These are phyloP conservation scores for Oryzias dopingdopingensis DNA, from an alignment of 2,797 vertebrate species.

Conservation along the genomic window DNA sequence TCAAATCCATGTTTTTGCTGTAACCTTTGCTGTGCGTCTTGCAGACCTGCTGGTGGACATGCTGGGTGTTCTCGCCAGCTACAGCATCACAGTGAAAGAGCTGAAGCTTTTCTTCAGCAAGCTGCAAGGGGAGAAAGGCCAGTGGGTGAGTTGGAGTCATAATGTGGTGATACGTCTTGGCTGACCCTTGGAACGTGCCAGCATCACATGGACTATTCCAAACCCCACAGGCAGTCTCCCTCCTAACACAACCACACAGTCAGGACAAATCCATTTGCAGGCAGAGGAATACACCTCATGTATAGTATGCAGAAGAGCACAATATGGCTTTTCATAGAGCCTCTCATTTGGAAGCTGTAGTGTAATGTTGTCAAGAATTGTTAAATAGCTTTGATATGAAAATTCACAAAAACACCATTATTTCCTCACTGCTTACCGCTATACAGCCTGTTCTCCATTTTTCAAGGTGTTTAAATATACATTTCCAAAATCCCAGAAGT, in stretches of 20 bases:
- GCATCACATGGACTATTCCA: slow-evolving; percentile 36
- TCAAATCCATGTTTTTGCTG: slow-evolving; percentile 7
- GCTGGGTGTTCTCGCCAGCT: slow-evolving; percentile 94
- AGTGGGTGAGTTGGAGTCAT: slow-evolving; percentile 85
- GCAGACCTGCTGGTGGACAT: slow-evolving; percentile 96
- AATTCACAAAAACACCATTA: too few species aligned
- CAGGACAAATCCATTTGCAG: slow-evolving; percentile 37
- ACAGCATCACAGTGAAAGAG: slow-evolving; percentile 96
- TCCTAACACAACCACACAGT: slow-evolving; percentile 11
- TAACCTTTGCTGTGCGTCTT: slow-evolving; percentile 34
- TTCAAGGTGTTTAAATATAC: too few species aligned
- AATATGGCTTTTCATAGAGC: slow-evolving; percentile 21
- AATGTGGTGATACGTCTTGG: slow-evolving; percentile 33
- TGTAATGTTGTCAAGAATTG: too few species aligned
- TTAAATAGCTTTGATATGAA: too few species aligned
- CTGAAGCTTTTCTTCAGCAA: slow-evolving; percentile 98
- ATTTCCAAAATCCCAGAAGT: too few species aligned
- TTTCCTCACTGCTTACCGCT: too few species aligned
- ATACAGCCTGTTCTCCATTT: too few species aligned
- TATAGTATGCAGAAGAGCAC: slow-evolving; percentile 11
- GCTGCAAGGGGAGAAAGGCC: slow-evolving; percentile 92
- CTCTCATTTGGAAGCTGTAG: neutral
- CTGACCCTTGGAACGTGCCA: slow-evolving; percentile 55
- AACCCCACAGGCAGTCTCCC: slow-evolving; percentile 32
- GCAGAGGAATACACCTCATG: slow-evolving; percentile 6